These are phyloP conservation scores for Ctenosaura bakeri DNA, from an alignment of 2,797 vertebrate genomes.

Conservation along the genomic window DNA sequence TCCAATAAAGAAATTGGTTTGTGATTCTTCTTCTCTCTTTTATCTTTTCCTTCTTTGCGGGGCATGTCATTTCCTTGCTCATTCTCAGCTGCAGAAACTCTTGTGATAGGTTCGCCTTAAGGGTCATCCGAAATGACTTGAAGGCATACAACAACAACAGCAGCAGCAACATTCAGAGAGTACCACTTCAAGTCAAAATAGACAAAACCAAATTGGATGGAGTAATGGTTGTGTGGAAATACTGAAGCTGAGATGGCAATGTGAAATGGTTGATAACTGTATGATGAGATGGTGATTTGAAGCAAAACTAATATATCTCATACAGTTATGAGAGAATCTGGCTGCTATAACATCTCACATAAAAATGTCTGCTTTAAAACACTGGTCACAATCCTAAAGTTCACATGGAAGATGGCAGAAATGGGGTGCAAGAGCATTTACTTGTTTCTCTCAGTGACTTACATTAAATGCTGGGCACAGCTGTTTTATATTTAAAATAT, in stretches of 20 bases:
- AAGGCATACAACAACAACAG: no score
- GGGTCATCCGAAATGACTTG: no score
- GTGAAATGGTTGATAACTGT: not conserved
- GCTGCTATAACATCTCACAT: not conserved
- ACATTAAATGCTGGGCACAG: conserved; percentile 6
- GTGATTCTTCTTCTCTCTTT: no score
- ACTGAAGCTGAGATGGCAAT: not conserved
- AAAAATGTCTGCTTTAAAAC: not conserved
- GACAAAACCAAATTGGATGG: no score
- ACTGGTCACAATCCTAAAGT: not conserved
- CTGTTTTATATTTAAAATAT: conserved; percentile 5
- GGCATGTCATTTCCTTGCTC: no score
- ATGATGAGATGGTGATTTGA: not conserved
- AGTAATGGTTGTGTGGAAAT: no score
- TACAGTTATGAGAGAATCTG: not conserved
- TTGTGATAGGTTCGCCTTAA: no score
- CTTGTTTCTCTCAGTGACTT: conserved; percentile 14
- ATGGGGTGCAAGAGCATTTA: not conserved
- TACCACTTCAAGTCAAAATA: no score
- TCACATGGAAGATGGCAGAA: not conserved
- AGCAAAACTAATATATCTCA: not conserved
- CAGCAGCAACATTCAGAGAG: no score
- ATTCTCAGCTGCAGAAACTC: no score
- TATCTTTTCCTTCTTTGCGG: no score
- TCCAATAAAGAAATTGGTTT: no score